Evolutionary conservation across 53 echinoderm and acorn worm species (phyloP), one percentile per base, ranked within the genome.

Genomic region (Holothuria leucospilota): DNA sequence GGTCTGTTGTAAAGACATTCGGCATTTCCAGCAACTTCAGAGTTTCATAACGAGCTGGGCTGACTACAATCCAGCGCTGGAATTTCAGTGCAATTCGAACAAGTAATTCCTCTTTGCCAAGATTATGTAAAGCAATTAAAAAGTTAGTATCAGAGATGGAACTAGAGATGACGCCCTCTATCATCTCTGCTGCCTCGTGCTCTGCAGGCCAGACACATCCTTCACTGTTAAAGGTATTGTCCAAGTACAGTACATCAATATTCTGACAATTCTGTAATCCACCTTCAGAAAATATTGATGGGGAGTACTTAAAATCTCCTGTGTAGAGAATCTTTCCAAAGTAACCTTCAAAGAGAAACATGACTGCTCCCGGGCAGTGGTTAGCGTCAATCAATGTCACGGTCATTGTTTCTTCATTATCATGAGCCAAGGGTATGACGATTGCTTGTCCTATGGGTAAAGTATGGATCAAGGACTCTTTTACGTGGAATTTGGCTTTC

Each of bases 291-390:
- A 91, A 78, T 88, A 94, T 94, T 16, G 62, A 18, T 26, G 87
- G 87, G 20, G 84, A 77, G 69, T 91, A 96, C 7, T 94, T 86
- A 56, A 96, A 94, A 68, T 94, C 96, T 14, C 92, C 96, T 6
- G 94, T 94, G 90, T 96, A 96, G n/a, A 96, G 88, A 67, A 94
- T 81, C 23, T 85, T 73, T 68, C 96, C 96, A 88, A 94, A 96
- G 86, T 96, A 94, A 29, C 96, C 96, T 63, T 96, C 94, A 92
- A 94, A 96, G 11, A 94, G 81, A 72, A 94, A 96, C 90, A 96
- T 96, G 49, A 95, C 94, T 5, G 94, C 84, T 64, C 96, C 96
- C 9, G 94, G 94, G 70, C 96, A 94, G 90, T 94, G 96, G 82
- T 94, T 94, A 10, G 94, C 96, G 71, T 96, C 91, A 39, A 96